These are phyloP conservation scores for Morone chrysops DNA, from an alignment of 2,113 vertebrate genomes.

Conservation along the genomic window DNA sequence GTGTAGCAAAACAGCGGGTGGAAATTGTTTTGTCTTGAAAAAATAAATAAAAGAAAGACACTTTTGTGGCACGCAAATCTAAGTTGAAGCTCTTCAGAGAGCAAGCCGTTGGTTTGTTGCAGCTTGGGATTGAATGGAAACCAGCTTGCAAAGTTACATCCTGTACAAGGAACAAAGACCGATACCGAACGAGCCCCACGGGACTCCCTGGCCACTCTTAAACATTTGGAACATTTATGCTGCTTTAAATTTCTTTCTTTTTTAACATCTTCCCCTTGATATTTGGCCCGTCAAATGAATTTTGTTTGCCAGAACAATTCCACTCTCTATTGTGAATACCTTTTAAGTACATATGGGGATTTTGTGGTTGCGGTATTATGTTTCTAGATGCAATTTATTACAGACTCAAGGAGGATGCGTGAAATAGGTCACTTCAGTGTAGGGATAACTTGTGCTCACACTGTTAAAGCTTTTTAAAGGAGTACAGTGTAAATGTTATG, in stretches of 20 bases:
- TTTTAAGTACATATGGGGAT: constrained; percentile 70
- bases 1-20: constrained; percentile 36
- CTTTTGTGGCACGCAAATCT: constrained; percentile 31
- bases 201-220: constrained; percentile 76
- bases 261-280: constrained; percentile 75
- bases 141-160: constrained; percentile 78
- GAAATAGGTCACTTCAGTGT: constrained; percentile 54
- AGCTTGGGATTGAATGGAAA: constrained; percentile 71
- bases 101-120: not conserved
- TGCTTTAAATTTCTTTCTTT: constrained; percentile 74
- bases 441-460: constrained; percentile 43
- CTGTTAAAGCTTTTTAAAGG: constrained; percentile 52
- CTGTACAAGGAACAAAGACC: constrained; percentile 77
- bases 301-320: constrained; percentile 75
- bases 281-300: constrained; percentile 72
- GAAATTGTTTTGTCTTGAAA: constrained; percentile 18
- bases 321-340: constrained; percentile 67
- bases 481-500: constrained; percentile 57
- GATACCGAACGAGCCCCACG: constrained; percentile 69
- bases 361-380: constrained; percentile 67
- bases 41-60: not conserved
- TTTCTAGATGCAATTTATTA: constrained; percentile 75
- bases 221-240: constrained; percentile 82
- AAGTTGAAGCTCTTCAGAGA: not conserved
- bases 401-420: constrained; percentile 55